phyloP scores from a whole-genome alignment of 2,797 vertebrate genomes.

The Centroberyx gerrardi region DNA sequence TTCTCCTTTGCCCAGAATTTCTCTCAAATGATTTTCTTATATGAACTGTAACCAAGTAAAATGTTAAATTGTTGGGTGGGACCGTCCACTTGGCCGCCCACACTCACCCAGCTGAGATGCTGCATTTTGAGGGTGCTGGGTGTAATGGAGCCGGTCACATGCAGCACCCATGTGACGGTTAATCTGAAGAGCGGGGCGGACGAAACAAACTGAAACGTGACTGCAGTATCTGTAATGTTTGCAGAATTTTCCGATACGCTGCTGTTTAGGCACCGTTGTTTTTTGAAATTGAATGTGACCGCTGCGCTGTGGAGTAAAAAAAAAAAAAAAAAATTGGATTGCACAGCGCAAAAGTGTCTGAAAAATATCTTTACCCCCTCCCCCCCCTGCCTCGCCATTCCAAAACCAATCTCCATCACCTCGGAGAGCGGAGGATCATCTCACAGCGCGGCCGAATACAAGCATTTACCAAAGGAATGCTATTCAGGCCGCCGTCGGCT shows the following conservation, averaged over 20 bases:
- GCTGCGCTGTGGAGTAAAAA: not conserved
- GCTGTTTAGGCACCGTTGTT: not conserved
- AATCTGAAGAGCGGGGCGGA: not conserved
- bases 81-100: not conserved
- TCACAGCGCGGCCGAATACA: slow-evolving; percentile 28
- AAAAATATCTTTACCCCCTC: slow-evolving; percentile 5
- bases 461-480: slow-evolving; percentile 6
- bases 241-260: slow-evolving; percentile 24
- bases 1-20: too few species aligned
- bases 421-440: slow-evolving; percentile 41
- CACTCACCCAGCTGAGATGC: not conserved
- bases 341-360: slow-evolving; percentile 5
- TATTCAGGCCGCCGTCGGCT: not conserved
- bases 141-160: not conserved
- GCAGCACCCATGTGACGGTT: not conserved
- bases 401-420: slow-evolving; percentile 54
- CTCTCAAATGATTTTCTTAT: too few species aligned
- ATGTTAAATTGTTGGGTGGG: too few species aligned
- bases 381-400: slow-evolving; percentile 9
- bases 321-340: slow-evolving; percentile 18
- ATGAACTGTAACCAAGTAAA: too few species aligned
- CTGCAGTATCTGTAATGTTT: not conserved
- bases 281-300: slow-evolving; percentile 28
- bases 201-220: not conserved
- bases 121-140: not conserved